Evolutionary conservation across 2,797 vertebrate species (phyloP).

Genomic region (Distichodus sexfasciatus): DNA sequence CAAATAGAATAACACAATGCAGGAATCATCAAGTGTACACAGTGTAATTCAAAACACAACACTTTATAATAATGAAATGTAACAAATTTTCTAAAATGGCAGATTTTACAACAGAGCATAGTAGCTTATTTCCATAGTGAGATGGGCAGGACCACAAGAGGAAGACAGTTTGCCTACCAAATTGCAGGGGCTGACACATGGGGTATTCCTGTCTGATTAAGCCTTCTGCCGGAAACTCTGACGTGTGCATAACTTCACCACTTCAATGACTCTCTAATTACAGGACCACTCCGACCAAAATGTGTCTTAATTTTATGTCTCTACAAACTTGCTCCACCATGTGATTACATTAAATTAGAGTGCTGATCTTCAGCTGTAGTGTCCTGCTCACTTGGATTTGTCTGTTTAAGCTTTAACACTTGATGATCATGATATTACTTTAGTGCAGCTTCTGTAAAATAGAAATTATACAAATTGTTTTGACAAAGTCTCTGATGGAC

Average conservation of each 20-base stretch:
- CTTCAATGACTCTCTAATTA: constrained; percentile 40
- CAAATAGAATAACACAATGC: too few relatives aligned
- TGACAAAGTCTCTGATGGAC: too few relatives aligned
- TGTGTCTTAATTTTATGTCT: constrained; percentile 40
- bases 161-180: constrained; percentile 44
- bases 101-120: too few relatives aligned
- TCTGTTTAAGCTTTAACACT: neutral
- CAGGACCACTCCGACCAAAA: constrained; percentile 32
- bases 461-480: too few relatives aligned
- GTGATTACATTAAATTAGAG: constrained; percentile 41
- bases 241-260: constrained; percentile 21
- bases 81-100: too few relatives aligned
- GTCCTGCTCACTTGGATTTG: neutral
- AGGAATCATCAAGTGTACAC: too few relatives aligned
- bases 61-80: too few relatives aligned
- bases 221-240: constrained; percentile 28
- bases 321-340: constrained; percentile 18
- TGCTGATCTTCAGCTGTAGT: constrained; percentile 14
- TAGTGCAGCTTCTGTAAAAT: neutral
- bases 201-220: constrained; percentile 44
- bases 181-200: constrained; percentile 31
- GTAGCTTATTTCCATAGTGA: constrained; percentile 36
- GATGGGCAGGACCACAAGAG: constrained; percentile 58
- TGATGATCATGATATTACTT: too few relatives aligned
- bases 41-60: too few relatives aligned